phyloP scores from a whole-genome alignment of 1,140 invertebrate genomes.

The Caenorhabditis tropicalis region DNA sequence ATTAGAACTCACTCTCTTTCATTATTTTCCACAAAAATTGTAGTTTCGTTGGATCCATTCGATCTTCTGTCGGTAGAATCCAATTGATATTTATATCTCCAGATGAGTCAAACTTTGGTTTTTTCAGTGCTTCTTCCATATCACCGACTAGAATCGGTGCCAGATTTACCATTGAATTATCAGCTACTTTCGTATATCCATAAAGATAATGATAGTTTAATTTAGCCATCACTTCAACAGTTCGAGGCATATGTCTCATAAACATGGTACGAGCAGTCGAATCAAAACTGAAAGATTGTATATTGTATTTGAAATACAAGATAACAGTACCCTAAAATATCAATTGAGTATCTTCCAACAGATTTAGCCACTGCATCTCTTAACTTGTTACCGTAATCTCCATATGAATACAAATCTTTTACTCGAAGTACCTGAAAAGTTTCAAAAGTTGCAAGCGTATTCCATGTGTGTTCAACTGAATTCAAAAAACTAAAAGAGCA shows the following conservation, averaged over 20 bases:
- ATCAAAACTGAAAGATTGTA: conserved; percentile 56
- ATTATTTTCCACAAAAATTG: conserved; percentile 48
- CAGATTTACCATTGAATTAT: conserved; percentile 67
- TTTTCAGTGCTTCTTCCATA: conserved; percentile 38
- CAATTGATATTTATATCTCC: conserved; percentile 50
- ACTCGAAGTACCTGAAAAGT: conserved; percentile 20
- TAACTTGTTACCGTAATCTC: conserved; percentile 27
- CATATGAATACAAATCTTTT: conserved; percentile 21
- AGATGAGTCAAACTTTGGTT: conserved; percentile 29
- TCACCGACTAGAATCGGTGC: conserved; percentile 59
- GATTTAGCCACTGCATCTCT: neutral
- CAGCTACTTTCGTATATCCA: conserved; percentile 67
- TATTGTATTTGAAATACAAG: neutral
- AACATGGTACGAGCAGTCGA: conserved; percentile 63
- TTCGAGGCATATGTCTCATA: conserved; percentile 66
- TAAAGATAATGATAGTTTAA: conserved; percentile 61
- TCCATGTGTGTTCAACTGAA: too few species aligned
- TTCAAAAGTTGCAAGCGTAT: too few species aligned
- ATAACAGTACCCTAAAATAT: conserved; percentile 21
- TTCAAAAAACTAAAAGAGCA: too few species aligned
- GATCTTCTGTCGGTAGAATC: conserved; percentile 33
- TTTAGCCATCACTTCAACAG: conserved; percentile 63
- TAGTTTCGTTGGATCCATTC: conserved; percentile 41
- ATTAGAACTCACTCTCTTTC: conserved; percentile 44
- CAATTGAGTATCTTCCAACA: conserved; percentile 22